Evolutionary conservation across 1,140 invertebrate genomes (phyloP).

Genomic region (Papilio helenus): DNA sequence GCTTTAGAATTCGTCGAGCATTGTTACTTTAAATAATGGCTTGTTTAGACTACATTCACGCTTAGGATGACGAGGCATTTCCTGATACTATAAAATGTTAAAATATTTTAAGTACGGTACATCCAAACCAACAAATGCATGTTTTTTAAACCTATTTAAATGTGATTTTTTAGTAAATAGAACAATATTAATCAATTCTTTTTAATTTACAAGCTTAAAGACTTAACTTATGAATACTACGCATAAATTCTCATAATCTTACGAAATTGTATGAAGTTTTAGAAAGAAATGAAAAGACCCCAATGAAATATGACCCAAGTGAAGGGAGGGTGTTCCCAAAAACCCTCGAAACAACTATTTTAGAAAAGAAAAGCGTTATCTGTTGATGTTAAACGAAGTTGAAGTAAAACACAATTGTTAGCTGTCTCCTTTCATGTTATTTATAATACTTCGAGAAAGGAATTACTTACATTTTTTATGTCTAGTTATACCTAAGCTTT

Average conservation of each 20-base stretch:
- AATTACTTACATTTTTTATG: not conserved
- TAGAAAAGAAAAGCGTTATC: slow-evolving; percentile 22
- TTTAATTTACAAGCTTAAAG: too few species aligned
- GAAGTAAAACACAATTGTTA: slow-evolving; percentile 26
- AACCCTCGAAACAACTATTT: slow-evolving; percentile 25
- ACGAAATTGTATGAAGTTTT: not conserved
- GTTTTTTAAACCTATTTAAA: too few species aligned
- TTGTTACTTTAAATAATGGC: slow-evolving; percentile 35
- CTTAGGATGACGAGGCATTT: slow-evolving; percentile 10
- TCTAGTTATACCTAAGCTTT: not conserved
- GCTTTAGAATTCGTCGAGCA: slow-evolving; percentile 27
- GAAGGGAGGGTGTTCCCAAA: not conserved
- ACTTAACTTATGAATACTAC: not conserved
- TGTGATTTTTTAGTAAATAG: not conserved
- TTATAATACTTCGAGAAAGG: not conserved
- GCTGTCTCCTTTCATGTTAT: not conserved
- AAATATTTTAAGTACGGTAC: too few species aligned
- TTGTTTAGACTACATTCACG: slow-evolving; percentile 15
- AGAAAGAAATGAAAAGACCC: slow-evolving; percentile 1
- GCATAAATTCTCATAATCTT: not conserved
- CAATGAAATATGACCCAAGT: slow-evolving; percentile 26
- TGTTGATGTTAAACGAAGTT: slow-evolving; percentile 16
- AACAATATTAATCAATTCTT: not conserved
- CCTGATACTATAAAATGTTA: slow-evolving; percentile 1
- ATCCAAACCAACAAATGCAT: too few species aligned